Evolutionary conservation across 2,888 invertebrate species (phyloP), one percentile per base, ranked within the genome.

Genomic region (Trisateles emortualis): DNA sequence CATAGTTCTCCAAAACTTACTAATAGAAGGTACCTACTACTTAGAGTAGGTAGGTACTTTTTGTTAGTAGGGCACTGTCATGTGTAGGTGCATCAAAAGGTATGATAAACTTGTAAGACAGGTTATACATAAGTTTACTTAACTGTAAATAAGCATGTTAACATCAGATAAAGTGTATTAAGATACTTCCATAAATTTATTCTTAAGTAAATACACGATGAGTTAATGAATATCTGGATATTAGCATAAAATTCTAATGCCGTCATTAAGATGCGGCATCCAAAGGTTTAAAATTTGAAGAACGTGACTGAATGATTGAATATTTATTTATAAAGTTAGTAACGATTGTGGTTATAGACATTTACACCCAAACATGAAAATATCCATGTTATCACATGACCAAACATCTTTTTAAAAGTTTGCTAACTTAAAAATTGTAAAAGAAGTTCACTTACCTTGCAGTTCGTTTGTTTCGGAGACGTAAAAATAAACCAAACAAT

Each of bases 401-500:
- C 10, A 11, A 9, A 46, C 41, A 53, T 45, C 35, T 17, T 40
- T n/a, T 2, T 19, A 19, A 42, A 17, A 39, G 51, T 52, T 55
- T 54, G 36, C 45, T 57, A 42, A 59, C 49, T 53, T 39, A 45
- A n/a, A 41, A 52, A 42, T 48, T 39, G 29, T 38, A 54, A 29
- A 38, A 42, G 14, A 55, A 26, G 46, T 26, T 61, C 39, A 73
- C 85, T 81, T 72, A 87, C 86, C 82, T 76, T 65, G 64, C 59
- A 68, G 64, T 78, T 74, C 65, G 59, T 76, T 72, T 64, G 52
- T 67, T 69, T 59, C 57, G 56, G 55, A 53, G 55, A 52, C 36
- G 52, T 51, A 63, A 59, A 69, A 71, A 52, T 46, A 47, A 73
- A 68, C 59, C 56, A 65, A 70, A 67, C 52, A 65, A 68, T 78